phyloP scores from a whole-genome alignment of 2,797 vertebrate genomes.

The Thamnophis elegans region DNA sequence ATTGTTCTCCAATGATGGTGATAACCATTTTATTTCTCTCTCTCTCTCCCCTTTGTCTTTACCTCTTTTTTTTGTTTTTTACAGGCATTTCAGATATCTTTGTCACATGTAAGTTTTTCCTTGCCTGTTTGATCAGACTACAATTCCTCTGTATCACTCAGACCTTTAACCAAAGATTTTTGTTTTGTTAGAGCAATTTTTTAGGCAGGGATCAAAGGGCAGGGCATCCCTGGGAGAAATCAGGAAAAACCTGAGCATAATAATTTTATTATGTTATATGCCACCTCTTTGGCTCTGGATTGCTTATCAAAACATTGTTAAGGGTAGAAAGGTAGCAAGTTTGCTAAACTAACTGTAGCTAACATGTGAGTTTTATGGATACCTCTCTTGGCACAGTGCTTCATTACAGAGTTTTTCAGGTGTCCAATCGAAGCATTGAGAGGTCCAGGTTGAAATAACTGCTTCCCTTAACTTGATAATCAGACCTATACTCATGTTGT shows the following conservation, averaged over 20 bases:
- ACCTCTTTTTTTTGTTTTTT: neutral
- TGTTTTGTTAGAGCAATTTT: neutral
- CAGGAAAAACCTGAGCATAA: neutral
- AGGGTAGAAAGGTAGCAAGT: neutral
- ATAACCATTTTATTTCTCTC: constrained; percentile 56
- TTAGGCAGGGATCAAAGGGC: neutral
- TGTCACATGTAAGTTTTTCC: constrained; percentile 76
- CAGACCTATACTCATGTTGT: neutral
- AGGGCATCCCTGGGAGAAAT: neutral
- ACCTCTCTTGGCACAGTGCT: neutral
- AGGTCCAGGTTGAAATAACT: neutral
- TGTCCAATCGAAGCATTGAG: neutral
- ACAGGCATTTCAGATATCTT: constrained; percentile 79
- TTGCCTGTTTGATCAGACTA: constrained; percentile 11
- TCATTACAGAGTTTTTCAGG: neutral
- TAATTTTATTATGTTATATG: neutral
- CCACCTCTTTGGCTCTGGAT: neutral
- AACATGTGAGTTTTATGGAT: neutral
- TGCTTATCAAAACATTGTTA: neutral
- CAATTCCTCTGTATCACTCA: neutral
- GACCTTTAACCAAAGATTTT: neutral
- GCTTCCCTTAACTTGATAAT: neutral
- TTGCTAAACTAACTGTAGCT: neutral
- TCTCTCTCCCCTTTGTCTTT: neutral
- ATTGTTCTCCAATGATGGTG: neutral